phyloP scores from a whole-genome alignment of 2,797 vertebrate species.

The Paguma larvata region DNA sequence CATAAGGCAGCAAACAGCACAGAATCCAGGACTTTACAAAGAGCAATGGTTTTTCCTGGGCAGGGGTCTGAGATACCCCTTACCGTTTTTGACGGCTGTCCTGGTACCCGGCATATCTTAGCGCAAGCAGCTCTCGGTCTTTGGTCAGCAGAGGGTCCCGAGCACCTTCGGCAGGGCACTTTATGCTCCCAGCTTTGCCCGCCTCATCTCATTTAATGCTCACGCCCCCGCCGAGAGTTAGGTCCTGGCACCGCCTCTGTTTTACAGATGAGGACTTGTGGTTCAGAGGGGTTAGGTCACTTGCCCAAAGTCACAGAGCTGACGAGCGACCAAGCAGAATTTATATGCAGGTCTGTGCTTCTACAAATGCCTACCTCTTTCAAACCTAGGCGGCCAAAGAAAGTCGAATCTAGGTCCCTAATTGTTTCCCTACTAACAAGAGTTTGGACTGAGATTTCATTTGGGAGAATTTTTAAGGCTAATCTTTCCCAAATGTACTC shows the following conservation, averaged over 20 bases:
- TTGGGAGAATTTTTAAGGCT: not conserved
- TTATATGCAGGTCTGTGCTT: not conserved
- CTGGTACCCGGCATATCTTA: not conserved
- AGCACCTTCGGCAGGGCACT: not conserved
- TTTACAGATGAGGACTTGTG: not conserved
- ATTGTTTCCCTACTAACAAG: not conserved
- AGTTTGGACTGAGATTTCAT: not conserved
- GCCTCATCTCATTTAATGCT: not conserved
- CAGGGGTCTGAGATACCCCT: not conserved
- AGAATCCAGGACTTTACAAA: not conserved
- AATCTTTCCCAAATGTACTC: constrained; percentile 45
- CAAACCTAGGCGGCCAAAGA: not conserved
- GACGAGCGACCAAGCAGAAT: not conserved
- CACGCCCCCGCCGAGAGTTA: fast-evolving
- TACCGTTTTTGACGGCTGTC: not conserved
- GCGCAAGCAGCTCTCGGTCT: not conserved
- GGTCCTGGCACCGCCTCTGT: not conserved
- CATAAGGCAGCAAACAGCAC: not conserved
- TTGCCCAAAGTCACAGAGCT: not conserved
- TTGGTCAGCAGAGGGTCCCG: not conserved
- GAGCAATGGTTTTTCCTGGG: not conserved
- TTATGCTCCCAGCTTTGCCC: not conserved
- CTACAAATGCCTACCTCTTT: not conserved
- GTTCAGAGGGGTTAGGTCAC: not conserved
- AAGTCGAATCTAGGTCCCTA: not conserved